Percentiles rank a stretch among this genome's conserved stretches.
These are phyloP conservation scores for Malacoraja senta DNA, from an alignment of 2,797 vertebrate species.

Conservation along the genomic window DNA sequence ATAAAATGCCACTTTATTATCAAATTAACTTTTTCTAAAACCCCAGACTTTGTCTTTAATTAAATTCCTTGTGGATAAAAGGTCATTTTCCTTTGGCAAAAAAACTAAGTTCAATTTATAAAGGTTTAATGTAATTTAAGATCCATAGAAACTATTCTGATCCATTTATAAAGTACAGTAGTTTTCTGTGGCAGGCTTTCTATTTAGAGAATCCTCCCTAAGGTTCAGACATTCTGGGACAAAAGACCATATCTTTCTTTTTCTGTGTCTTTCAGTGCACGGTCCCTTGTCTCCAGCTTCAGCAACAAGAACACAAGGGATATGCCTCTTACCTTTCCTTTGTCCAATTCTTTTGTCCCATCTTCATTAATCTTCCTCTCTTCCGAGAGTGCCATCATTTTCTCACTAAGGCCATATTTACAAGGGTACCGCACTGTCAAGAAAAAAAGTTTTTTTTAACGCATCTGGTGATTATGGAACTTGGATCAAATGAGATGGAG, in stretches of 20 bases:
- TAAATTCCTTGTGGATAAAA: constrained; percentile 30
- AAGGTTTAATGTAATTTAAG: background rate
- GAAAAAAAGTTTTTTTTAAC: background rate
- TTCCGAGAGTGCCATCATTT: constrained; percentile 31
- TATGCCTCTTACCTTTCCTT: constrained; percentile 19
- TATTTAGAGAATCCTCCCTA: constrained; percentile 32
- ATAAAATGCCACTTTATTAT: constrained; percentile 15
- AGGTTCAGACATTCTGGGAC: constrained; percentile 37
- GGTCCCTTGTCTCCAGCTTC: constrained; percentile 17
- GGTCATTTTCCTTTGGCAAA: constrained; percentile 22
- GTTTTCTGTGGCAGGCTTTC: constrained; percentile 29
- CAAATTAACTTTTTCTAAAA: background rate
- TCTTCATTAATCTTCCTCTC: constrained; percentile 31
- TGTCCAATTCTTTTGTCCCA: constrained; percentile 25
- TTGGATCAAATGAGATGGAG: background rate
- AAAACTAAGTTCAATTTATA: background rate
- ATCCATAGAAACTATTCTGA: constrained; percentile 22
- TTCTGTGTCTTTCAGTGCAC: constrained; percentile 25
- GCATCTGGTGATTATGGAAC: constrained; percentile 11
- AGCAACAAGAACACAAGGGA: constrained; percentile 31
- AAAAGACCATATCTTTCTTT: constrained; percentile 15
- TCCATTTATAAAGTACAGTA: constrained; percentile 19
- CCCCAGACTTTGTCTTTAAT: constrained; percentile 6
- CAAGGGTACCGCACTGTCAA: background rate
- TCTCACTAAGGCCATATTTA: constrained; percentile 17